These are phyloP conservation scores for Dicrurus megarhynchus DNA, from an alignment of 2,113 vertebrate species.

Conservation along the genomic window DNA sequence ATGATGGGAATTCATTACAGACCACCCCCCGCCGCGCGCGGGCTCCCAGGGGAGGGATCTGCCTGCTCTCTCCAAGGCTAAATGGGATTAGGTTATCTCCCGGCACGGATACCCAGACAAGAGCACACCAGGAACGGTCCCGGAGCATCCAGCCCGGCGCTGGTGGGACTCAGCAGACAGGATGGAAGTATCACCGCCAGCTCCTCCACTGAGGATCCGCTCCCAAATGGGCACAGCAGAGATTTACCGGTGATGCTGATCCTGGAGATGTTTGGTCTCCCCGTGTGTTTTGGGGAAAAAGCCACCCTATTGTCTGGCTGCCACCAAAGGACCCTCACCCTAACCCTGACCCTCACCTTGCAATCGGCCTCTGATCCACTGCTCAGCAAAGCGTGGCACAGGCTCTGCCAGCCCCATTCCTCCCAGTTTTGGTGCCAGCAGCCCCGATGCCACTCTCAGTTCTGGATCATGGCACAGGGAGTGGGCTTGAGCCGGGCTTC, in stretches of 20 bases:
- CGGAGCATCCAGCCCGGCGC: not conserved
- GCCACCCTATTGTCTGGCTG: rapidly evolving
- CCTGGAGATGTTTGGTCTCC: rapidly evolving
- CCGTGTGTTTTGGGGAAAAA: not conserved
- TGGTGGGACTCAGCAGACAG: rapidly evolving
- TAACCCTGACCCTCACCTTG: not conserved
- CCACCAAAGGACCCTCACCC: not conserved
- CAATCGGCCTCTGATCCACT: rapidly evolving
- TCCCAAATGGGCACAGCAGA: rapidly evolving
- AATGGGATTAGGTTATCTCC: constrained; percentile 46
- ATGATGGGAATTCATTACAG: constrained; percentile 56
- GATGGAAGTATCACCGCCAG: rapidly evolving
- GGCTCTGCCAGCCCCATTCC: not conserved
- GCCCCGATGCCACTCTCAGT: not conserved
- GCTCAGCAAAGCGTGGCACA: not conserved
- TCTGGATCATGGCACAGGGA: rapidly evolving
- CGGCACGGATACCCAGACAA: not conserved
- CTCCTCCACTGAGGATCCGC: not conserved
- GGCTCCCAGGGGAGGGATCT: constrained; percentile 32
- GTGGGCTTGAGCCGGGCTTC: no score
- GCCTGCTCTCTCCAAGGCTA: not conserved
- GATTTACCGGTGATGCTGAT: rapidly evolving
- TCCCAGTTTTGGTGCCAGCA: not conserved
- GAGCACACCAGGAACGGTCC: not conserved
- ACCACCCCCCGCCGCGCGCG: not conserved